These are phyloP conservation scores for Rhodophaea formosa DNA, from an alignment of 2,888 invertebrate genomes.

Conservation along the genomic window DNA sequence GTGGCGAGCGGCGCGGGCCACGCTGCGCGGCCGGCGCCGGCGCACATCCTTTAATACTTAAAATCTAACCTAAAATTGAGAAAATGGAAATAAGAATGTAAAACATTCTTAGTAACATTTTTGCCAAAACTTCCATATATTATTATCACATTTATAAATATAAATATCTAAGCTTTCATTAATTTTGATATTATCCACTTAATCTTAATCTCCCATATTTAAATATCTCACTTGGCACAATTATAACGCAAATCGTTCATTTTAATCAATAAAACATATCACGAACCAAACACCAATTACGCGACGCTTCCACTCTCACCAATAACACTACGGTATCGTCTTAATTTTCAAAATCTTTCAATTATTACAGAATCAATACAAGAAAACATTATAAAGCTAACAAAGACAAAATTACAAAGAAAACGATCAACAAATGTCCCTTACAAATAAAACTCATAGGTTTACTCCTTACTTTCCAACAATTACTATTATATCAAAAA, in stretches of 20 bases:
- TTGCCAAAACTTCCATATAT: slow-evolving; percentile 79
- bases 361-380: slow-evolving; percentile 55
- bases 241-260: slow-evolving; percentile 73
- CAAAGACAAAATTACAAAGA: slow-evolving; percentile 78
- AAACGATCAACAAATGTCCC: slow-evolving; percentile 79
- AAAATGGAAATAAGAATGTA: slow-evolving; percentile 60
- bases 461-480: slow-evolving; percentile 71
- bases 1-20: slow-evolving; percentile 12
- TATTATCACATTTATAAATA: slow-evolving; percentile 77
- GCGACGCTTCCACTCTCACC: slow-evolving; percentile 52
- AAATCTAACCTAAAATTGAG: slow-evolving; percentile 58
- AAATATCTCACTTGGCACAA: slow-evolving; percentile 81
- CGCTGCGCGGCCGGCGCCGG: slow-evolving; percentile 14
- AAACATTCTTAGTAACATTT: slow-evolving; percentile 58
- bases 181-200: slow-evolving; percentile 80
- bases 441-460: slow-evolving; percentile 77
- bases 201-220: slow-evolving; percentile 74
- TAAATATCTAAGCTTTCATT: slow-evolving; percentile 74
- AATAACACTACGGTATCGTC: slow-evolving; percentile 59
- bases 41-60: slow-evolving; percentile 33
- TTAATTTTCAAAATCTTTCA: slow-evolving; percentile 51
- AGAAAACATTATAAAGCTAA: slow-evolving; percentile 77
- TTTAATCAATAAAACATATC: slow-evolving; percentile 62
- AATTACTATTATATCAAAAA: slow-evolving; percentile 75
- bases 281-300: slow-evolving; percentile 56